Conservation (phyloP, 2,797 vertebrate species). For the Nothura maculosa region DNA sequence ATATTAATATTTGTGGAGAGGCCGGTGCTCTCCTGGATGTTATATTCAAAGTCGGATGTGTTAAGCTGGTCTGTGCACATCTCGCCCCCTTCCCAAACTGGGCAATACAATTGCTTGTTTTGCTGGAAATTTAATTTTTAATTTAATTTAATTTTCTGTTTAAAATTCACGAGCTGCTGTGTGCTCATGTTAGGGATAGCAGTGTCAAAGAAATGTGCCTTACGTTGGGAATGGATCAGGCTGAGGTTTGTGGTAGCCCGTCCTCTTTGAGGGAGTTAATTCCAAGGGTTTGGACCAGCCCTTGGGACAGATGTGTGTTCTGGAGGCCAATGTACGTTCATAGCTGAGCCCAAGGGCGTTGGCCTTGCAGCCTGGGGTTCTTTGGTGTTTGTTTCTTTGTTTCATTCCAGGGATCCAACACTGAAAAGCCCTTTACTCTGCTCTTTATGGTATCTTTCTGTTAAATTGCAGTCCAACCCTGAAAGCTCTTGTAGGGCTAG, state of each 20-base stretch:
- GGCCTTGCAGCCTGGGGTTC: neutral
- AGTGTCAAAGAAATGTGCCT: neutral
- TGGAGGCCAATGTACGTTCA: neutral
- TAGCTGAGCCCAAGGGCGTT: neutral
- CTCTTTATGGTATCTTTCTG: neutral
- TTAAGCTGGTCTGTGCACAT: conserved; percentile 26
- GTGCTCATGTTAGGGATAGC: neutral
- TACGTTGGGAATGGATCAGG: neutral
- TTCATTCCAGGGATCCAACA: neutral
- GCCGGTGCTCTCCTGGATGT: neutral
- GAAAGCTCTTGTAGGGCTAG: neutral
- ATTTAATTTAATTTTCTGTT: neutral
- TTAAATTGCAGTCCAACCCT: conserved; percentile 1
- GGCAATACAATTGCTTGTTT: neutral
- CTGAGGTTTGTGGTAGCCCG: neutral
- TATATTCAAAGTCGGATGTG: conserved; percentile 3
- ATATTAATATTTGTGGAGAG: neutral
- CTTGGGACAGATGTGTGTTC: neutral
- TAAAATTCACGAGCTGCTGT: neutral
- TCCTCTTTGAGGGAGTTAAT: neutral
- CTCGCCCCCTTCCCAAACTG: neutral
- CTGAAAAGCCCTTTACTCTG: neutral
- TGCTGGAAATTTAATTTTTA: neutral
- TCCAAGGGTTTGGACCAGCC: neutral
- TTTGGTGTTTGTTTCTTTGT: neutral